A percentile compares a stretch with the other conserved stretches of the same genome.
Conservation (phyloP, 2,888 invertebrate species). For the Pantelozetes paolii region DNA sequence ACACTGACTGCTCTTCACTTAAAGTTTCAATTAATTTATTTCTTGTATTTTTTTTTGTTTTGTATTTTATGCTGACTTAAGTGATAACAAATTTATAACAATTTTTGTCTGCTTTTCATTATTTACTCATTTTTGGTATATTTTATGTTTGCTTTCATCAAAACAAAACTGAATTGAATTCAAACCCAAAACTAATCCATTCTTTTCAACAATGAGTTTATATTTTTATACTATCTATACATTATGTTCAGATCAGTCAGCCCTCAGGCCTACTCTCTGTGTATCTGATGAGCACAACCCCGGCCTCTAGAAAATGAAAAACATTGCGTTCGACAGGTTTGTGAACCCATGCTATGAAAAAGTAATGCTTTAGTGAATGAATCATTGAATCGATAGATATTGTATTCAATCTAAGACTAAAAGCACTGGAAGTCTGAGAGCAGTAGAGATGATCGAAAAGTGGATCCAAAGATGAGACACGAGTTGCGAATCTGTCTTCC, state of each 20-base stretch:
- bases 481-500: conserved; percentile 9
- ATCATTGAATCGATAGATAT: neutral
- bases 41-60: too few species aligned
- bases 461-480: conserved; percentile 11
- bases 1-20: too few species aligned
- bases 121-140: neutral
- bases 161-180: neutral
- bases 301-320: neutral
- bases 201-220: neutral
- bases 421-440: neutral
- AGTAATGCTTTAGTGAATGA: neutral
- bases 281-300: neutral
- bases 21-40: too few species aligned
- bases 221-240: neutral
- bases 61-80: neutral
- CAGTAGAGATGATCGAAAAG: neutral
- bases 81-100: neutral
- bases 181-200: conserved; percentile 9
- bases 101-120: neutral
- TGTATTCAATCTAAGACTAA: neutral
- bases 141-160: neutral
- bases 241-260: neutral
- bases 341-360: neutral
- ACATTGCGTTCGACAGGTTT: conserved; percentile 16
- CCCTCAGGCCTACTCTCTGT: neutral